Base-by-base conservation (phyloP, 2,888 invertebrate genomes). In the Helleia helle region DNA sequence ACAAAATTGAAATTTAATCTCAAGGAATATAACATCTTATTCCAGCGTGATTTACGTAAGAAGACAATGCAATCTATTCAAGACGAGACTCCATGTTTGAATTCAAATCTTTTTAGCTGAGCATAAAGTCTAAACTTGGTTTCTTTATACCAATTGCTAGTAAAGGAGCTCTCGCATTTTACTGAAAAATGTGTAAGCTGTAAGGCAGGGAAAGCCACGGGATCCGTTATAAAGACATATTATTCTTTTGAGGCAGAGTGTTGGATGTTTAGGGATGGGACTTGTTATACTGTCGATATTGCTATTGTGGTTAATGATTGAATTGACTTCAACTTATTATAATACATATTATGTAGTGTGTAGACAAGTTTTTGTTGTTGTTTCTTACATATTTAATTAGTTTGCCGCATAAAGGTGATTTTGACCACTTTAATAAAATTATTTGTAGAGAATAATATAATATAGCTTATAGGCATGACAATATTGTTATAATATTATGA, bases 151-250 rank as follows among this genome's bases (percentile, higher is more conserved):
- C 26, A 43, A 47, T 56, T 54, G 59, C 62, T 67, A 65, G 66
- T 69, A 65, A 68, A 71, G 71, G 65, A 70, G 68, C 70, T 71
- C 65, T 73, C 65, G 70, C 75, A 75, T 80, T 81, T 80, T 66
- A 79, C 73, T 80, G 80, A 76, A 81, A 75, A 79, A 75, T 75
- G 77, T 73, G 74, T 71, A 76, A 71, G 64, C 62, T 75, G 73
- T 77, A 71, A 74, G 69, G 73, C 75, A 70, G 60, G 71, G 71
- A 79, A 80, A 77, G 77, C 76, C 70, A 60, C 60, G 65, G 70
- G 72, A 75, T 76, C 70, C 67, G 67, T 72, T 81, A 83, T 83
- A 83, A 81, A 83, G 83, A 83, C 77, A 76, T 81, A 83, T 83
- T 81, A 81, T 81, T 83, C 83, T 80, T 83, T 79, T 76, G 80